A percentile compares a stretch with the other conserved stretches of the same genome.
Conservation (phyloP, 1,140 invertebrate genomes). For the Cryptotermes secundus region DNA sequence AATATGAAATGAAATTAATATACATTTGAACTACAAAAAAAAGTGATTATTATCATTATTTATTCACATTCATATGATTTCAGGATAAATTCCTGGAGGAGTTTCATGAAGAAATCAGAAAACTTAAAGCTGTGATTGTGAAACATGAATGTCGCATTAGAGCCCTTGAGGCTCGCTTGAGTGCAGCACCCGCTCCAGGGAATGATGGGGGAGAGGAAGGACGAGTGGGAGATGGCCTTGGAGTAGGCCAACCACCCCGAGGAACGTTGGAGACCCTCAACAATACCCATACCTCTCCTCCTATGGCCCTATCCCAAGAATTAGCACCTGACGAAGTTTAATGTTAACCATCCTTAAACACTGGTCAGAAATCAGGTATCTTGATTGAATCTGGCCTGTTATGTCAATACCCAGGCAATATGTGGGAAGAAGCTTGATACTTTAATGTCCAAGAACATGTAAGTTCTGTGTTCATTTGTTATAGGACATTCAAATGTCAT, state of each 20-base stretch:
- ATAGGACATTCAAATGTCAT: background rate
- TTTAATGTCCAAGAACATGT: background rate
- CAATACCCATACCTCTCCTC: slow-evolving; percentile 5
- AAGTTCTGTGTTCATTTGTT: background rate
- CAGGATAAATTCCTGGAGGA: slow-evolving; percentile 74
- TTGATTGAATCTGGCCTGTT: background rate
- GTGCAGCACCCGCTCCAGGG: slow-evolving; percentile 34
- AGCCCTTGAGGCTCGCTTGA: slow-evolving; percentile 61
- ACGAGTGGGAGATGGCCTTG: slow-evolving; percentile 24
- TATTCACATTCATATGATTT: slow-evolving; percentile 28
- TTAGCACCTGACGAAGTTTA: slow-evolving; percentile 34
- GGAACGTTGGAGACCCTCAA: background rate
- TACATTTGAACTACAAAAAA: too few relatives aligned
- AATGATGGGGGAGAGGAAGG: slow-evolving; percentile 26
- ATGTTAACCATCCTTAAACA: slow-evolving; percentile 18
- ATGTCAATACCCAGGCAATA: background rate
- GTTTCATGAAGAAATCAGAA: slow-evolving; percentile 81
- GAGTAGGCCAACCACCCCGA: slow-evolving; percentile 7
- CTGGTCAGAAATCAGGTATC: background rate
- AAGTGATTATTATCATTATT: too few relatives aligned
- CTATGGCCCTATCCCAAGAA: slow-evolving; percentile 25
- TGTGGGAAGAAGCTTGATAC: background rate
- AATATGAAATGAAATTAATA: background rate
- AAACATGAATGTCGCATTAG: slow-evolving; percentile 90
- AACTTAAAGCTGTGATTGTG: slow-evolving; percentile 89